phyloP scores from a whole-genome alignment of 2,888 invertebrate species.

The Melieria crassipennis region DNA sequence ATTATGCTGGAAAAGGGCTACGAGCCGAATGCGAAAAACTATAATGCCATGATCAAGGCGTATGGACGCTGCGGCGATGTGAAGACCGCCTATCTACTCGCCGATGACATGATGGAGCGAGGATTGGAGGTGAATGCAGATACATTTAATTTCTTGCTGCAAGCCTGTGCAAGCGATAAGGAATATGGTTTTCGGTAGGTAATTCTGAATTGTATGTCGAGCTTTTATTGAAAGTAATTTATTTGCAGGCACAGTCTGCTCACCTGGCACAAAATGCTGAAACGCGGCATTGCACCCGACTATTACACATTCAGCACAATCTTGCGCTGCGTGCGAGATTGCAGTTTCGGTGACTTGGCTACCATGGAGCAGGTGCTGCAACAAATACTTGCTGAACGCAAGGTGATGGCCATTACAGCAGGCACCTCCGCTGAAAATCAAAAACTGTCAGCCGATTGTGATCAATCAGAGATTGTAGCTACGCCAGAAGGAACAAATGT shows the following conservation, averaged over 20 bases:
- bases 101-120: constrained; percentile 83
- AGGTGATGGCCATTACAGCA: background rate
- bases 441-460: background rate
- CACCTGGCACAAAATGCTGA: constrained; percentile 87
- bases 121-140: constrained; percentile 72
- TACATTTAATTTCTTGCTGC: constrained; percentile 83
- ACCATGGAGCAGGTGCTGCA: constrained; percentile 69
- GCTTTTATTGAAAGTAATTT: background rate
- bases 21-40: constrained; percentile 79
- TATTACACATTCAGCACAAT: constrained; percentile 83
- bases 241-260: constrained; percentile 74
- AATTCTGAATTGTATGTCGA: background rate
- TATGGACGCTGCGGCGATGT: constrained; percentile 86
- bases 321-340: constrained; percentile 81
- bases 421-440: background rate
- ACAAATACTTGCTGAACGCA: constrained; percentile 50
- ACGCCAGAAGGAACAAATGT: background rate
- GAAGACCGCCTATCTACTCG: constrained; percentile 79
- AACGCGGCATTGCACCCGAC: constrained; percentile 73
- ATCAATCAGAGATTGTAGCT: background rate
- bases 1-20: constrained; percentile 76
- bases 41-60: constrained; percentile 91
- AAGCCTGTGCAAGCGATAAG: constrained; percentile 84
- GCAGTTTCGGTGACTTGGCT: constrained; percentile 76
- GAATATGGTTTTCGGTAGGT: constrained; percentile 75